Conservation (phyloP, 2,888 invertebrate genomes). For the Oscheius sp. region DNA sequence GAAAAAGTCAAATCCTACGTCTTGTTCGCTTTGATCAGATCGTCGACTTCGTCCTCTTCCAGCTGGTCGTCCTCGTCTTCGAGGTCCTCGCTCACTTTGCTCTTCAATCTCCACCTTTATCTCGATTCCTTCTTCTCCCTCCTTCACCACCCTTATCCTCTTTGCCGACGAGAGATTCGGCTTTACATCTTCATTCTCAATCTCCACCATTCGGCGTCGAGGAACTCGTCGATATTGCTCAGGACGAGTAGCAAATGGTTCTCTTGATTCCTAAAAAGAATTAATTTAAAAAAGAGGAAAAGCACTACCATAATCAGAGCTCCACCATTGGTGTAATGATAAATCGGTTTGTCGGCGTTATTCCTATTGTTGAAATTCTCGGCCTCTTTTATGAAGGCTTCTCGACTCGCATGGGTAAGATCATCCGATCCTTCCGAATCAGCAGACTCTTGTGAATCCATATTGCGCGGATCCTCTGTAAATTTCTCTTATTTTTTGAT, state of each 20-base stretch:
- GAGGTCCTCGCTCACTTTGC: no score
- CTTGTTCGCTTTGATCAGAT: neutral
- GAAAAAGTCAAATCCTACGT: neutral
- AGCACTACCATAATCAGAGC: neutral
- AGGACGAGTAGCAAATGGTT: neutral
- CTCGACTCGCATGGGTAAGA: neutral
- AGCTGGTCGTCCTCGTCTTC: neutral
- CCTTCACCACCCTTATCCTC: no score
- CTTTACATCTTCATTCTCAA: neutral
- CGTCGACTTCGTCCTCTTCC: neutral
- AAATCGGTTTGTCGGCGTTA: neutral
- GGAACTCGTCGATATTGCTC: neutral
- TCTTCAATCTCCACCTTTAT: neutral
- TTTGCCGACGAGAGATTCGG: no score
- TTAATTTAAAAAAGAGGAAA: neutral
- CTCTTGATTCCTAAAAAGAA: neutral
- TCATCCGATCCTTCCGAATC: neutral
- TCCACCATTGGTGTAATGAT: neutral
- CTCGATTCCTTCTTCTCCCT: neutral
- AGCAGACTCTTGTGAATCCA: neutral
- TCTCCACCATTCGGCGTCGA: neutral
- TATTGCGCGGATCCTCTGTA: neutral
- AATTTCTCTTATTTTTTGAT: neutral
- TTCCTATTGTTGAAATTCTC: neutral
- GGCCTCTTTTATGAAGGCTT: neutral